phyloP scores from a whole-genome alignment of 1,140 invertebrate genomes.

The Ptiloglossa arizonensis region DNA sequence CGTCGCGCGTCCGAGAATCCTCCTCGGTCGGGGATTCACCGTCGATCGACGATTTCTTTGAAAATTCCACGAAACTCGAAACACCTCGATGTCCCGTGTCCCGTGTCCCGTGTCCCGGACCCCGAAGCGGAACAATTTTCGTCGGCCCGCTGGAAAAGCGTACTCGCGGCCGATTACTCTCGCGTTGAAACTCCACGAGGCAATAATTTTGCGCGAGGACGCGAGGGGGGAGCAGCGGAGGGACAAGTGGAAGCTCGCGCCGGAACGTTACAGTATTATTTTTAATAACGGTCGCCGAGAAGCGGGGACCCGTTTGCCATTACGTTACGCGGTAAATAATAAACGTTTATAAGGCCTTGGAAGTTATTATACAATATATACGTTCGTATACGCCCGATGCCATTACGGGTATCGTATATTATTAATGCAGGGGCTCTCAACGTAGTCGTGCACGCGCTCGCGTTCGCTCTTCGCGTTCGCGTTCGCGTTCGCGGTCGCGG shows the following conservation, averaged over 20 bases:
- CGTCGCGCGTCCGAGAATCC: no score
- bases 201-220: slow-evolving; percentile 50
- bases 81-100: no score
- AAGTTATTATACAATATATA: slow-evolving; percentile 83
- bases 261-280: slow-evolving; percentile 63
- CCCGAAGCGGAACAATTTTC: background rate
- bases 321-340: slow-evolving; percentile 82
- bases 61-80: no score
- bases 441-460: slow-evolving; percentile 48
- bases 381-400: slow-evolving; percentile 79
- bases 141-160: background rate
- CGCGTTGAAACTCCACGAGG: slow-evolving; percentile 50
- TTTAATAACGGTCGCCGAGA: slow-evolving; percentile 67
- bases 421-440: slow-evolving; percentile 82
- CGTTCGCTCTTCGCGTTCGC: slow-evolving; percentile 21
- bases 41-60: no score
- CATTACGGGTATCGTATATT: slow-evolving; percentile 82
- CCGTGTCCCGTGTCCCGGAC: no score
- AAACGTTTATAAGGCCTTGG: slow-evolving; percentile 82
- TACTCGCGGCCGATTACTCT: slow-evolving; percentile 30
- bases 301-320: slow-evolving; percentile 77
- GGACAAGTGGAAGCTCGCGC: slow-evolving; percentile 13
- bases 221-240: slow-evolving; percentile 22
- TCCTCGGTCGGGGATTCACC: no score
- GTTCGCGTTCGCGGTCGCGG: no score